phyloP scores from a whole-genome alignment of 2,113 vertebrate genomes.

The Heliornis fulica region DNA sequence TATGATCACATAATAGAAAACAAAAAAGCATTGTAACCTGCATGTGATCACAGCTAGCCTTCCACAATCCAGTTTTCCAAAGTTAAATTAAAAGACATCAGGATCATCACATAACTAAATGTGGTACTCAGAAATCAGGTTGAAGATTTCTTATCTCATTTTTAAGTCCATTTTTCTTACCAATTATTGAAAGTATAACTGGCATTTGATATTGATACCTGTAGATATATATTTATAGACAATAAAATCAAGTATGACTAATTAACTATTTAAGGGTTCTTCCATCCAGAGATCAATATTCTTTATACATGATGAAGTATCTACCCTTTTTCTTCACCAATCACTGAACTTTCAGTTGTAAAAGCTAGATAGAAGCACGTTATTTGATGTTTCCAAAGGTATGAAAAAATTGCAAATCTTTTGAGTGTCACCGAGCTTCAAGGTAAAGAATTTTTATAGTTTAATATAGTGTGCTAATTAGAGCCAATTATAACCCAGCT shows the following conservation, averaged over 20 bases:
- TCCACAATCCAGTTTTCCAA: neutral
- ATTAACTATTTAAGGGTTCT: neutral
- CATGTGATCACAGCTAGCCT: neutral
- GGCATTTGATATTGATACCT: neutral
- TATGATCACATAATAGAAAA: neutral
- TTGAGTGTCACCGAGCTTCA: neutral
- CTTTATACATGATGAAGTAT: neutral
- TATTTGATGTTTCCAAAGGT: neutral
- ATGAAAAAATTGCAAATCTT: neutral
- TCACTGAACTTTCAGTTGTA: neutral
- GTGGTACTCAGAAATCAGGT: no score
- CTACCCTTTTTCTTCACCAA: neutral
- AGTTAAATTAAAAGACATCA: neutral
- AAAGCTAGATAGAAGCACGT: neutral
- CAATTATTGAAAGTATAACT: neutral
- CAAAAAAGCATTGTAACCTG: neutral
- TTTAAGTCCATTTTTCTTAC: neutral
- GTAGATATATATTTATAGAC: neutral
- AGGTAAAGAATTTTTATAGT: neutral
- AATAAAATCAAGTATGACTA: neutral
- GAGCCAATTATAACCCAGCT: neutral
- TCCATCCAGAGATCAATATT: neutral
- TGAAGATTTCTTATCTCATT: neutral
- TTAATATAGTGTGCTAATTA: slow-evolving; percentile 1
- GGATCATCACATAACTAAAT: neutral